Conservation (phyloP, 2,797 vertebrate species). For the Anguilla obscura region DNA sequence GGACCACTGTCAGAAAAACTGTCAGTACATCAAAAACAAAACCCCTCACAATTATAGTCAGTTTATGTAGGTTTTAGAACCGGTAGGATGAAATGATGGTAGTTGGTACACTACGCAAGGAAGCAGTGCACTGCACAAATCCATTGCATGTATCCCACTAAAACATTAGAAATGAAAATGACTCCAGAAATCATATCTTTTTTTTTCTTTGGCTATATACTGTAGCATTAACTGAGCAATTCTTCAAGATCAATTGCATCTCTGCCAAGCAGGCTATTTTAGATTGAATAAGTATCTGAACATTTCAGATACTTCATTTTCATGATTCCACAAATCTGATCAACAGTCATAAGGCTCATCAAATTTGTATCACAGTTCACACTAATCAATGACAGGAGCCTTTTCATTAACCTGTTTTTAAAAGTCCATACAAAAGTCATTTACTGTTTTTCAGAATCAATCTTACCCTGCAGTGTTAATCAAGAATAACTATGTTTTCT, state of each 20-base stretch:
- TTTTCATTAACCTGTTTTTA: conserved; percentile 31
- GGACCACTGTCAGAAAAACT: conserved; percentile 1
- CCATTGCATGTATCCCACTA: background rate
- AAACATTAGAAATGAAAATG: background rate
- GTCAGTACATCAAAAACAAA: background rate
- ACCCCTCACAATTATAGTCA: background rate
- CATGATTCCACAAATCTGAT: background rate
- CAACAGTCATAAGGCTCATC: background rate
- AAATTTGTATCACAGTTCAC: background rate
- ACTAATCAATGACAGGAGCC: conserved; percentile 12
- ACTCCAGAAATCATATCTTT: background rate
- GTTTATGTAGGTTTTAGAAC: background rate
- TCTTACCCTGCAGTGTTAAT: conserved; percentile 15
- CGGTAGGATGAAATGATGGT: background rate
- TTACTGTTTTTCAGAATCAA: conserved; percentile 14
- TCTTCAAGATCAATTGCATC: background rate
- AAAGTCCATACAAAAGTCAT: conserved; percentile 23
- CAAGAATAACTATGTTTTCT: conserved; percentile 36
- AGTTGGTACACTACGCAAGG: background rate
- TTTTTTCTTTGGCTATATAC: background rate
- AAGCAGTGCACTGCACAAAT: background rate
- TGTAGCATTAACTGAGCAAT: background rate
- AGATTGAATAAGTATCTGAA: background rate
- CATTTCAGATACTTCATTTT: background rate
- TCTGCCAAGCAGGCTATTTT: background rate